phyloP scores from a whole-genome alignment of 30 jellyfish, hydroid and myxozoan species.

The Sanderia malayensis region DNA sequence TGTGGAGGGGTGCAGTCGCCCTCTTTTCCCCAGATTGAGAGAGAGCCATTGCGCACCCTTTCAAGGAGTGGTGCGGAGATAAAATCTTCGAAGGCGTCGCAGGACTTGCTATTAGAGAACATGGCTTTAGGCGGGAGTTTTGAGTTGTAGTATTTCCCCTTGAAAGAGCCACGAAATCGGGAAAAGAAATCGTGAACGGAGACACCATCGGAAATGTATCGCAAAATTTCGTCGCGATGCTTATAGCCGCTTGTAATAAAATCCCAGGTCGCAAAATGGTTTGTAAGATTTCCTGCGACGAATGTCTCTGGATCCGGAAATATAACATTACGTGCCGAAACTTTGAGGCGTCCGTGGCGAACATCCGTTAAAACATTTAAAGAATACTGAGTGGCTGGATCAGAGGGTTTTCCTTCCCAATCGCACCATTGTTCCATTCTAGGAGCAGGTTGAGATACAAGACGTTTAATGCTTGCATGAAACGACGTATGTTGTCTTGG shows the following conservation, averaged over 20 bases:
- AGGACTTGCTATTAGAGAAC: background rate
- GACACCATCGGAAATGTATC: background rate
- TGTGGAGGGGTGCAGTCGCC: background rate
- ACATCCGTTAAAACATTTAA: background rate
- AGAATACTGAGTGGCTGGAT: conserved; percentile 4
- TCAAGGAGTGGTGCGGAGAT: background rate
- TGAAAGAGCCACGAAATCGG: background rate
- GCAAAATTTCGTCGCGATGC: background rate
- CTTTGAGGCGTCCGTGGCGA: conserved; percentile 5
- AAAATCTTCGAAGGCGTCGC: background rate
- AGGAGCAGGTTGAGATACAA: background rate
- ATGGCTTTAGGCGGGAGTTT: background rate
- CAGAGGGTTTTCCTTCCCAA: conserved; percentile 5
- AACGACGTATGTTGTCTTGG: background rate
- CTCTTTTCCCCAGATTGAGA: background rate
- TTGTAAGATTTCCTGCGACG: background rate
- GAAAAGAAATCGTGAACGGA: background rate
- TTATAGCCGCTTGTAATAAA: background rate
- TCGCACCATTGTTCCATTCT: background rate
- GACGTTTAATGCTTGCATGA: background rate
- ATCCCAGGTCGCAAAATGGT: background rate
- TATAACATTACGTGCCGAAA: background rate
- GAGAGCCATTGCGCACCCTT: background rate
- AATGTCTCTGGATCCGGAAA: background rate
- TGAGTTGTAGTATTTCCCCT: background rate